Conservation (phyloP, 2,113 vertebrate species). For the Planiliza haematocheilus region DNA sequence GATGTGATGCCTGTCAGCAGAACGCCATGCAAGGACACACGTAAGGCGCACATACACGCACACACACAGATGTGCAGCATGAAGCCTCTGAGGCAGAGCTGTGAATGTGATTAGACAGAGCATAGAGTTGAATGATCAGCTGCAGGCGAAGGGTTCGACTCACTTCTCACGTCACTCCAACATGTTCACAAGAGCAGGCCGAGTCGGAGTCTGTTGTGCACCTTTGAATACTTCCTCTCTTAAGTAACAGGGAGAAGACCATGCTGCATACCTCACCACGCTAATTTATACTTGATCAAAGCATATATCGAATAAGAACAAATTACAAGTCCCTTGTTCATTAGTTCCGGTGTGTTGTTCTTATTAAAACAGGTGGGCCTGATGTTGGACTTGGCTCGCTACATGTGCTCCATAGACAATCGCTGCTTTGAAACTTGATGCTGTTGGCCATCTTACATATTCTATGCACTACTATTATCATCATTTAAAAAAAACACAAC, state of each 20-base stretch:
- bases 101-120: slow-evolving; percentile 64
- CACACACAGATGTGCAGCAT: slow-evolving; percentile 1
- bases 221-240: slow-evolving; percentile 43
- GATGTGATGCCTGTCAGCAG: slow-evolving; percentile 69
- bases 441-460: slow-evolving; percentile 5
- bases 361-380: slow-evolving; percentile 36
- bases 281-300: slow-evolving; percentile 38
- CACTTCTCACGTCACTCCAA: slow-evolving; percentile 36
- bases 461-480: neutral
- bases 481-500: no score
- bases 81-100: slow-evolving; percentile 41
- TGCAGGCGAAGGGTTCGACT: slow-evolving; percentile 12
- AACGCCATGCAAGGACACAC: slow-evolving; percentile 41
- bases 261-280: slow-evolving; percentile 1
- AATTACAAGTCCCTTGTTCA: neutral
- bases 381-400: slow-evolving; percentile 26
- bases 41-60: slow-evolving; percentile 26
- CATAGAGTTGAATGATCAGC: slow-evolving; percentile 34
- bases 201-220: slow-evolving; percentile 16
- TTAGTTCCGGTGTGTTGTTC: slow-evolving; percentile 39
- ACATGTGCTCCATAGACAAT: neutral
- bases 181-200: slow-evolving; percentile 37
- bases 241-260: neutral
- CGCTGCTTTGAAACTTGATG: slow-evolving; percentile 12
- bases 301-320: slow-evolving; percentile 17